Base-by-base conservation (phyloP, 2,888 invertebrate species). In the Archaeoteleia sp. region DNA sequence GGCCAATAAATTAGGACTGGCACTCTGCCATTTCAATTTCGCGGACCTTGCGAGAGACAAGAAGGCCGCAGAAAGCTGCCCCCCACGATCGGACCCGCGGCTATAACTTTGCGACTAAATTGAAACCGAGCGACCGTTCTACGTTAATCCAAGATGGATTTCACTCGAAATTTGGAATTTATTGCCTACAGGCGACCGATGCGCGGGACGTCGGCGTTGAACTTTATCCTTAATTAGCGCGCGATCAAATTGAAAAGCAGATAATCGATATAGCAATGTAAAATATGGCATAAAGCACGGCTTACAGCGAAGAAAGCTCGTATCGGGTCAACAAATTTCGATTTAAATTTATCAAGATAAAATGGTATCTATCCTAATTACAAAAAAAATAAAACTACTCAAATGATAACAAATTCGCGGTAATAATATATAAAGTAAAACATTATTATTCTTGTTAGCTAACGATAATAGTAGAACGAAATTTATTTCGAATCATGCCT, bases 11-110 rank as follows among this genome's bases (percentile, higher is more conserved):
- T 81, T 81, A 79, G 78, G 74, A 81, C 79, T 81, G 82, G 82
- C 82, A 78, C 78, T 67, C 70, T 82, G 82, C 82, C 82, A 82
- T 82, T 81, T 82, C 82, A 81, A 82, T 82, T 78, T 81, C 78
- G 76, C 71, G 76, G 74, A 78, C 79, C 75, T 79, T 79, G 76
- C 67, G 71, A 71, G 76, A 76, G 79, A 79, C 75, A 78, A 75
- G 76, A 73, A 73, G 70, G 57, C 67, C 57, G 70, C 62, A 55
- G 71, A 66, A 69, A 77, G 71, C 66, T 76, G 65, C 71, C 39
- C 51, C 32, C 46, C 53, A n/a, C 40, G 49, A 55, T 13, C 62
- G 40, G 40, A 54, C 68, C 63, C 46, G 63, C 68, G 65, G 71
- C 65, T 61, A 58, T 55, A 66, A 68, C 68, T 57, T 62, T 61